Evolutionary conservation across 92 coral and sea anemone genomes (phyloP).

Genomic region (Siderastrea radians): DNA sequence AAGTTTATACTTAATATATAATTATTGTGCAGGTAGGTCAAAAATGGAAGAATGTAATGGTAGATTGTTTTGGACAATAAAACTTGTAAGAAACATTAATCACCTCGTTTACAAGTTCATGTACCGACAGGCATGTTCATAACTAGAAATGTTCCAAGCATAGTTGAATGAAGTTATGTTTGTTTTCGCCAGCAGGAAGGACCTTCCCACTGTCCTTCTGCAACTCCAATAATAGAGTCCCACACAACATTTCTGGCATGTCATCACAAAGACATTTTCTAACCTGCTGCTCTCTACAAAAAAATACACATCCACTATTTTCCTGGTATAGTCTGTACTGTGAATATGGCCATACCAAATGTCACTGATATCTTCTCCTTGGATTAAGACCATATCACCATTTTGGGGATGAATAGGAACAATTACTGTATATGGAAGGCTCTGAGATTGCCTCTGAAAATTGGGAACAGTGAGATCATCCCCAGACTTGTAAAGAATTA

Average conservation of each 20-base stretch:
- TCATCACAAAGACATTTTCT: conserved; percentile 23
- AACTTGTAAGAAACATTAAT: not conserved
- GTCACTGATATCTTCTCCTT: conserved; percentile 58
- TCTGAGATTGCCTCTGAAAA: conserved; percentile 57
- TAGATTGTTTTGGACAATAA: too few species aligned
- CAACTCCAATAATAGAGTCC: conserved; percentile 65
- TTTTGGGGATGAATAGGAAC: conserved; percentile 68
- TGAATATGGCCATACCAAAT: conserved; percentile 74
- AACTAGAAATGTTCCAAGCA: not conserved
- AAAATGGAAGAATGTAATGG: too few species aligned
- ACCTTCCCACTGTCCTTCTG: conserved; percentile 52
- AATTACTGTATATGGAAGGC: conserved; percentile 55
- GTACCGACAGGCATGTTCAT: not conserved
- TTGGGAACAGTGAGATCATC: conserved; percentile 71
- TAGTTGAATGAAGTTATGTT: not conserved
- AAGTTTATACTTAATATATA: not conserved
- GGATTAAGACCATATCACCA: conserved; percentile 80
- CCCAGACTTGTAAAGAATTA: conserved; percentile 54
- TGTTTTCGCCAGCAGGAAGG: conserved; percentile 42
- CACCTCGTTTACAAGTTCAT: not conserved
- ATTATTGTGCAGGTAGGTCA: too few species aligned
- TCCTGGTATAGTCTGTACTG: conserved; percentile 41
- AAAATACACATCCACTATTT: conserved; percentile 65
- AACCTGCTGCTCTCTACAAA: conserved; percentile 56
- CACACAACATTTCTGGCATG: conserved; percentile 65